phyloP scores from a whole-genome alignment of 1,140 invertebrate species.

The Dendrolimus kikuchii region DNA sequence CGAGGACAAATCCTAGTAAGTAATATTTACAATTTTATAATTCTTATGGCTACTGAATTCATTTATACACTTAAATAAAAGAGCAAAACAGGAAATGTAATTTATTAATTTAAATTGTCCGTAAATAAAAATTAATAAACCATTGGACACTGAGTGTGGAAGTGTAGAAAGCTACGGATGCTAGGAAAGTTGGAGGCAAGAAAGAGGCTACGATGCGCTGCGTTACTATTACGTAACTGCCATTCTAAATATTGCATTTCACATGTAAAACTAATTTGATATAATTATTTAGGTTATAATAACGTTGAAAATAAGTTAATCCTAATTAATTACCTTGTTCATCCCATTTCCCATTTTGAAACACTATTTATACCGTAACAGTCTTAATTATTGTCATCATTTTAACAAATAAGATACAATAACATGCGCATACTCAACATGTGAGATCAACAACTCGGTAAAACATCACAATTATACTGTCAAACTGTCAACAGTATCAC shows the following conservation, averaged over 20 bases:
- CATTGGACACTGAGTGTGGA: background rate
- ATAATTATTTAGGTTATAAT: slow-evolving; percentile 2
- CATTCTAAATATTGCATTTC: slow-evolving; percentile 6
- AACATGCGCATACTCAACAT: background rate
- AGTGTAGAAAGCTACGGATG: slow-evolving; percentile 17
- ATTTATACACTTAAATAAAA: too few species aligned
- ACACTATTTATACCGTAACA: slow-evolving; percentile 13
- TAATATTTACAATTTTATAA: too few species aligned
- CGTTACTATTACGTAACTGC: slow-evolving; percentile 50
- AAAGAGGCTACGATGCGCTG: slow-evolving; percentile 39
- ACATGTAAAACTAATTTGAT: slow-evolving; percentile 4
- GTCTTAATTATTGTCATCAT: slow-evolving; percentile 24
- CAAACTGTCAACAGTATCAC: slow-evolving; percentile 51
- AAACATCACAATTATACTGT: slow-evolving; percentile 33
- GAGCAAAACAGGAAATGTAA: too few species aligned
- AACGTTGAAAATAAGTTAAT: slow-evolving; percentile 7
- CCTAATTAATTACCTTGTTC: slow-evolving; percentile 78
- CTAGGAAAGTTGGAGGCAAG: slow-evolving; percentile 26
- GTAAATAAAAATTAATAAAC: too few species aligned
- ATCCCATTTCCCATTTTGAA: slow-evolving; percentile 82
- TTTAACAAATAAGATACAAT: slow-evolving; percentile 15
- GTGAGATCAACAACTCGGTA: slow-evolving; percentile 19
- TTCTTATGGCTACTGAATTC: too few species aligned
- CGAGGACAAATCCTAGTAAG: too few species aligned
- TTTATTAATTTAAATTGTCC: too few species aligned